Evolutionary conservation across 2,888 invertebrate genomes (phyloP).

Genomic region (Lampropteryx suffumata): DNA sequence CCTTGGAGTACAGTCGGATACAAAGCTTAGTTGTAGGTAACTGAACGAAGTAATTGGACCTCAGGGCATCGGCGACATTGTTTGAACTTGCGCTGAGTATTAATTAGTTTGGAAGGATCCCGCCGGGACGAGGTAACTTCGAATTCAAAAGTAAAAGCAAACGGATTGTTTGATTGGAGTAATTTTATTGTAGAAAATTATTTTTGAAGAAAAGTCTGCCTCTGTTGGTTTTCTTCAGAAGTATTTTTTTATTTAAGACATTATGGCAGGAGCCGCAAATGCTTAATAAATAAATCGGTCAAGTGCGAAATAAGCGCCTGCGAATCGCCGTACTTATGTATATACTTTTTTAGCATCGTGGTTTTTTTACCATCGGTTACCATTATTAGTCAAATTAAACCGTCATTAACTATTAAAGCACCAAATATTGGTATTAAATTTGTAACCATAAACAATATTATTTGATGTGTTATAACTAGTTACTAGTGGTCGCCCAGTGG

Average conservation of each 20-base stretch:
- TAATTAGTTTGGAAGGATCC: slow-evolving; percentile 50
- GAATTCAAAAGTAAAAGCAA: slow-evolving; percentile 44
- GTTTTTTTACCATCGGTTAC: no score
- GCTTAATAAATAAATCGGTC: no score
- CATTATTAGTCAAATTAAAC: no score
- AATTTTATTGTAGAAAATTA: slow-evolving; percentile 22
- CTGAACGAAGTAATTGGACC: slow-evolving; percentile 53
- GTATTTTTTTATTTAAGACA: neutral
- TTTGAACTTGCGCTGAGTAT: slow-evolving; percentile 53
- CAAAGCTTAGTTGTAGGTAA: slow-evolving; percentile 32
- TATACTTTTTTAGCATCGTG: no score
- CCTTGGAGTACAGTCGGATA: slow-evolving; percentile 15
- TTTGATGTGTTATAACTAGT: no score
- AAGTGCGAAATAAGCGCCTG: no score
- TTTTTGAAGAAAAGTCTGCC: slow-evolving; percentile 1
- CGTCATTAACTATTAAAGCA: no score
- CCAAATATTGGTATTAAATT: no score
- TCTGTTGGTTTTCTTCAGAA: neutral
- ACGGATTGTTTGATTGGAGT: slow-evolving; percentile 40
- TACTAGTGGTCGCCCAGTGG: no score
- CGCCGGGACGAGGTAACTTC: slow-evolving; percentile 32
- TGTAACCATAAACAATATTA: no score
- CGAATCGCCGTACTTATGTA: no score
- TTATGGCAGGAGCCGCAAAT: neutral
- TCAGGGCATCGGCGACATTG: slow-evolving; percentile 47